phyloP scores from a whole-genome alignment of 2,888 invertebrate species.

The Argyresthia goedartella region DNA sequence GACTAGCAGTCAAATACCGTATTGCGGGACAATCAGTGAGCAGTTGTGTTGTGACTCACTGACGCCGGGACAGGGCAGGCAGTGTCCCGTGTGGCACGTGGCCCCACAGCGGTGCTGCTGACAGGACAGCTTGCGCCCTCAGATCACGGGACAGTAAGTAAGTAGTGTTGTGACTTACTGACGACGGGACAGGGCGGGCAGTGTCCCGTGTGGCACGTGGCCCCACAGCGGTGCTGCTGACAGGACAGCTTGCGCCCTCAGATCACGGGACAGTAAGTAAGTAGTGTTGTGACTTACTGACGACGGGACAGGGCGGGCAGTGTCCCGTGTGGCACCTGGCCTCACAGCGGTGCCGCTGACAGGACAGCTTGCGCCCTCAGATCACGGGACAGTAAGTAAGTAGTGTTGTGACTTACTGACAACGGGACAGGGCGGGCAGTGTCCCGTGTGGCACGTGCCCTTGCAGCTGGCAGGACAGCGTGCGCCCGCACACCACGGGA shows the following conservation, averaged over 20 bases:
- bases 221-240: constrained; percentile 89
- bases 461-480: constrained; percentile 90
- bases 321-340: constrained; percentile 84
- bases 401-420: constrained; percentile 70
- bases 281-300: constrained; percentile 70
- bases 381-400: no score
- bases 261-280: no score
- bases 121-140: neutral
- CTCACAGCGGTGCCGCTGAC: constrained; percentile 85
- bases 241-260: neutral
- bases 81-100: constrained; percentile 81
- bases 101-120: constrained; percentile 88
- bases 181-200: constrained; percentile 40
- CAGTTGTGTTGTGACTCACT: constrained; percentile 37
- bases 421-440: constrained; percentile 82
- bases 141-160: no score
- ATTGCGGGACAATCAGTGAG: no score
- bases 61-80: constrained; percentile 76
- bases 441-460: constrained; percentile 90
- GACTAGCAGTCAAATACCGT: no score
- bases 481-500: constrained; percentile 79
- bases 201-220: constrained; percentile 70
- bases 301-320: constrained; percentile 75
- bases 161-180: no score
- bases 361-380: neutral